phyloP scores from a whole-genome alignment of 2,888 invertebrate genomes.

The Trisateles emortualis region DNA sequence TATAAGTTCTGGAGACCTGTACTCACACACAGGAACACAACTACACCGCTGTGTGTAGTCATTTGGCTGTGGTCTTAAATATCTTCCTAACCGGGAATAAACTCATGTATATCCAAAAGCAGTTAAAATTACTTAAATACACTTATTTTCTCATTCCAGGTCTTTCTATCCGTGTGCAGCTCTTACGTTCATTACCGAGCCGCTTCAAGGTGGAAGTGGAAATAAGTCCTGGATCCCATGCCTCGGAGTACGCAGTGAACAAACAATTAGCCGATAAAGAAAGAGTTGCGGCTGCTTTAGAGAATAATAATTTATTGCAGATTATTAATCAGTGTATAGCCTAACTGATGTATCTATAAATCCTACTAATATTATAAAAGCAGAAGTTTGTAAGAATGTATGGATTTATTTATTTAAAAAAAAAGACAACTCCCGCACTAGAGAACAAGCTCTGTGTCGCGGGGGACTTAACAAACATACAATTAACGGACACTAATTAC shows the following conservation, averaged over 20 bases:
- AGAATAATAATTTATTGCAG: slow-evolving; percentile 95
- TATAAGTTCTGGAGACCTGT: no score
- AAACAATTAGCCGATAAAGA: slow-evolving; percentile 99
- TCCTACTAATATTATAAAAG: no score
- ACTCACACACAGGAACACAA: no score
- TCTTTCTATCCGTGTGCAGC: slow-evolving; percentile 96
- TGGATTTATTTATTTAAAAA: no score
- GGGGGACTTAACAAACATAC: no score
- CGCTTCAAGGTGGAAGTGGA: slow-evolving; percentile 95
- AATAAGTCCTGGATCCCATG: slow-evolving; percentile 97
- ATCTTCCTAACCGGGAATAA: not conserved
- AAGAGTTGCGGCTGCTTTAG: slow-evolving; percentile 98
- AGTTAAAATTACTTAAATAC: not conserved
- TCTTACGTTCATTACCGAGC: slow-evolving; percentile 93
- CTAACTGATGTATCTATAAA: not conserved
- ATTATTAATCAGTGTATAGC: slow-evolving; percentile 97
- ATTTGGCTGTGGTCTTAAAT: no score
- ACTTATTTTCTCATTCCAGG: slow-evolving; percentile 73
- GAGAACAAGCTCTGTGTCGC: no score
- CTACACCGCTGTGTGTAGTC: no score
- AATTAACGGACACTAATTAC: no score
- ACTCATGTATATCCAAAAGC: no score
- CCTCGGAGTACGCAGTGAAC: slow-evolving; percentile 97
- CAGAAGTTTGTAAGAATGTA: no score
- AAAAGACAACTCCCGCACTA: no score